Conservation (phyloP, 2,797 vertebrate species). For the Periophthalmus magnuspinnatus region DNA sequence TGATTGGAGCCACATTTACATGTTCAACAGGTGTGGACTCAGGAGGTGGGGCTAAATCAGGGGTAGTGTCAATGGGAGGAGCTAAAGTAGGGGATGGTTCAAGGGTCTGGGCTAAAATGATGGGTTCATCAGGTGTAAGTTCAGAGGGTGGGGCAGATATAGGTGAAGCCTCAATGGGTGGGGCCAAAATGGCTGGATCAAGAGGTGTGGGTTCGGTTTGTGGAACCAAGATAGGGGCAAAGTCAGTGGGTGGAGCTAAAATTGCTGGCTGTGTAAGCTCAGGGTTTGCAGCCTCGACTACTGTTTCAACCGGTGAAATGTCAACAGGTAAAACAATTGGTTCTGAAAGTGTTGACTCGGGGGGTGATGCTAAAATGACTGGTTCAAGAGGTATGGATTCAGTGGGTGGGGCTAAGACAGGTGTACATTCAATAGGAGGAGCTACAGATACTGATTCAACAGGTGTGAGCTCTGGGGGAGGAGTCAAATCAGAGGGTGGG, state of each 20-base stretch:
- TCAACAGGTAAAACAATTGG: background rate
- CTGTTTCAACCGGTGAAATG: background rate
- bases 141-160: background rate
- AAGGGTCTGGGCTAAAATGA: conserved; percentile 15
- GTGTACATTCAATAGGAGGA: conserved; percentile 19
- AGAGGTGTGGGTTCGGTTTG: background rate
- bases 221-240: conserved; percentile 10
- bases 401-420: conserved; percentile 2
- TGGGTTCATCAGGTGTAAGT: background rate
- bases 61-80: conserved; percentile 17
- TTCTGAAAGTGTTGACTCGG: background rate
- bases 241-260: background rate
- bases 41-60: conserved; percentile 9
- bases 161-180: background rate
- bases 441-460: conserved; percentile 14
- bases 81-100: conserved; percentile 18
- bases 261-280: conserved; percentile 19
- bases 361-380: background rate
- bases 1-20: conserved; percentile 2
- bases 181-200: conserved; percentile 3
- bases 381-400: conserved; percentile 12
- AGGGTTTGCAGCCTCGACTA: conserved; percentile 14
- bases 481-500: background rate
- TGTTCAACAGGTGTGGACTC: conserved; percentile 20
- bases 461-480: background rate